Conservation (phyloP, 2,888 invertebrate species). For the Thumatha senex region DNA sequence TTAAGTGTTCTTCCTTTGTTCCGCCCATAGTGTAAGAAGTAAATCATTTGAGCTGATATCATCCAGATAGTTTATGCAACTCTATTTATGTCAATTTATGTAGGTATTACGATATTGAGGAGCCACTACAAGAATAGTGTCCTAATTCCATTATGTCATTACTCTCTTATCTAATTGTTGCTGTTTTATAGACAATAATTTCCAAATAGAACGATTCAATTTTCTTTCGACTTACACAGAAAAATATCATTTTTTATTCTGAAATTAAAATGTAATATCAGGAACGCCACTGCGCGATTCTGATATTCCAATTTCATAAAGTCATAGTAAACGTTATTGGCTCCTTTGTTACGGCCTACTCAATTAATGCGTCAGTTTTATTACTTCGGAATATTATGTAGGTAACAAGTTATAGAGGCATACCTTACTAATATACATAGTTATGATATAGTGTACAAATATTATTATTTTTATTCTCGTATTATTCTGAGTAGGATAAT, state of each 20-base stretch:
- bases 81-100: no score
- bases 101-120: no score
- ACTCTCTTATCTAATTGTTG: no score
- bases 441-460: neutral
- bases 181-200: no score
- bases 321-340: slow-evolving; percentile 39
- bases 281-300: neutral
- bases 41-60: no score
- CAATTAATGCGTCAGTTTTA: slow-evolving; percentile 35
- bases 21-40: no score
- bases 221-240: neutral
- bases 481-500: neutral
- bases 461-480: neutral
- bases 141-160: no score
- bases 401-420: slow-evolving; percentile 14
- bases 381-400: slow-evolving; percentile 31
- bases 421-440: slow-evolving; percentile 15
- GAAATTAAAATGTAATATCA: neutral
- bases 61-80: no score
- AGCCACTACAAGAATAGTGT: no score
- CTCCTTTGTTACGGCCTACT: slow-evolving; percentile 24
- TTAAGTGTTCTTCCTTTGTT: no score
- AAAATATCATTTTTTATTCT: neutral
- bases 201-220: neutral
- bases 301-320: slow-evolving; percentile 34